phyloP scores from a whole-genome alignment of 2,888 invertebrate species.

The Seladonia tumulorum region DNA sequence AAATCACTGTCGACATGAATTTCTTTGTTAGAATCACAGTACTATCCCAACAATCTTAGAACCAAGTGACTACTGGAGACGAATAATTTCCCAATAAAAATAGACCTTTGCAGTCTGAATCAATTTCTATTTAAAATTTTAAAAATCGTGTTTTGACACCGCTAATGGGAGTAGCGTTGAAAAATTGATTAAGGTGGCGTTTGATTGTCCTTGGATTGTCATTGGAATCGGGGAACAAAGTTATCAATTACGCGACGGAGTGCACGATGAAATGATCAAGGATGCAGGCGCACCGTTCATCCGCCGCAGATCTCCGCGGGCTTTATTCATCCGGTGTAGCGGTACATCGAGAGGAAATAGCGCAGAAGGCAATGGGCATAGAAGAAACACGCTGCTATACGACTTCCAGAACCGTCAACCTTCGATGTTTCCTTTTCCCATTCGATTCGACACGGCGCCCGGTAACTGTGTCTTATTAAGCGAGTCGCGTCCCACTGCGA shows the following conservation, averaged over 20 bases:
- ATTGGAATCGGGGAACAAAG: background rate
- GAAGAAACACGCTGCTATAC: conserved; percentile 24
- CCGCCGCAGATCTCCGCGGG: conserved; percentile 22
- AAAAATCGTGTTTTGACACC: too few relatives aligned
- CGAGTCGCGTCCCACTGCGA: background rate
- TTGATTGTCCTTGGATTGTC: too few relatives aligned
- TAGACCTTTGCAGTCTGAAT: too few relatives aligned
- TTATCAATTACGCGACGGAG: conserved; percentile 33
- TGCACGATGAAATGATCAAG: conserved; percentile 51
- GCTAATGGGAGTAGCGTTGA: background rate
- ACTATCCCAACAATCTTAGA: too few relatives aligned
- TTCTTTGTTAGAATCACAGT: too few relatives aligned
- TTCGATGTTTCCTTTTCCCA: conserved; percentile 40
- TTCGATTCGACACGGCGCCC: conserved; percentile 33
- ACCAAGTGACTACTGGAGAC: too few relatives aligned
- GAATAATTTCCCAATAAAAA: too few relatives aligned
- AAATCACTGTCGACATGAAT: too few relatives aligned
- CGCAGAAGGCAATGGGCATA: conserved; percentile 25
- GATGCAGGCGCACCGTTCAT: conserved; percentile 18
- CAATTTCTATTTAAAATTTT: too few relatives aligned
- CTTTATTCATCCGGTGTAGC: conserved; percentile 67
- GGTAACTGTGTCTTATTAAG: conserved; percentile 37
- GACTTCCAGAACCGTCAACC: conserved; percentile 29
- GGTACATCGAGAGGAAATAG: conserved; percentile 67
- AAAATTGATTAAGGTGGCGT: too few relatives aligned